Evolutionary conservation across 2,888 invertebrate species (phyloP).

Genomic region (Eupithecia tripunctaria): DNA sequence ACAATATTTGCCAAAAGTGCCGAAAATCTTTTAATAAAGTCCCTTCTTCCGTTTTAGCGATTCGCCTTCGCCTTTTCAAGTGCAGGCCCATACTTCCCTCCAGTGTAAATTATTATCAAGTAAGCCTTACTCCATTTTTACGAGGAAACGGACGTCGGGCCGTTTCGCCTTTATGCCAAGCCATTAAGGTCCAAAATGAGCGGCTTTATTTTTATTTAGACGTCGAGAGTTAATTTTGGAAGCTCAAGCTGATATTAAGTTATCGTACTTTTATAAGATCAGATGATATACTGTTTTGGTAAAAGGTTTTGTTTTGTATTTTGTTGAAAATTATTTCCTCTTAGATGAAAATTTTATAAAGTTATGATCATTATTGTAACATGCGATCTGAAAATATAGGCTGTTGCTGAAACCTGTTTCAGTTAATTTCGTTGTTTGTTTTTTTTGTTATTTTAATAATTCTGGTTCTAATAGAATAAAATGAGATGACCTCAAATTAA

Average conservation of each 20-base stretch:
- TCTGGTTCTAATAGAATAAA: background rate
- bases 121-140: slow-evolving; percentile 44
- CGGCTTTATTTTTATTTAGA: slow-evolving; percentile 23
- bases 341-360: background rate
- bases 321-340: background rate
- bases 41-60: slow-evolving; percentile 20
- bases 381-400: background rate
- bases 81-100: slow-evolving; percentile 41
- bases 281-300: slow-evolving; percentile 17
- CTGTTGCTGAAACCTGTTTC: background rate
- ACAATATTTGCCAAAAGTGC: slow-evolving; percentile 2
- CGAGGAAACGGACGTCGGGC: slow-evolving; percentile 16
- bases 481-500: too few species aligned
- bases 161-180: slow-evolving; percentile 15
- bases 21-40: slow-evolving; percentile 21
- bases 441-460: background rate
- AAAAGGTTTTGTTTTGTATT: slow-evolving; percentile 14
- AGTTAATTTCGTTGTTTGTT: background rate
- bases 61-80: slow-evolving; percentile 28
- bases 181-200: slow-evolving; percentile 23
- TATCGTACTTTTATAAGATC: slow-evolving; percentile 29
- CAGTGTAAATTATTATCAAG: slow-evolving; percentile 49
- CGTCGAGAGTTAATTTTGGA: slow-evolving; percentile 27
- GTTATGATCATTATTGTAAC: background rate
- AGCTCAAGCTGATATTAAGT: slow-evolving; percentile 28